A percentile compares a stretch with the other conserved stretches of the same genome.
Evolutionary conservation across 2,113 vertebrate species (phyloP).

Genomic region (Dryoscopus gambensis): DNA sequence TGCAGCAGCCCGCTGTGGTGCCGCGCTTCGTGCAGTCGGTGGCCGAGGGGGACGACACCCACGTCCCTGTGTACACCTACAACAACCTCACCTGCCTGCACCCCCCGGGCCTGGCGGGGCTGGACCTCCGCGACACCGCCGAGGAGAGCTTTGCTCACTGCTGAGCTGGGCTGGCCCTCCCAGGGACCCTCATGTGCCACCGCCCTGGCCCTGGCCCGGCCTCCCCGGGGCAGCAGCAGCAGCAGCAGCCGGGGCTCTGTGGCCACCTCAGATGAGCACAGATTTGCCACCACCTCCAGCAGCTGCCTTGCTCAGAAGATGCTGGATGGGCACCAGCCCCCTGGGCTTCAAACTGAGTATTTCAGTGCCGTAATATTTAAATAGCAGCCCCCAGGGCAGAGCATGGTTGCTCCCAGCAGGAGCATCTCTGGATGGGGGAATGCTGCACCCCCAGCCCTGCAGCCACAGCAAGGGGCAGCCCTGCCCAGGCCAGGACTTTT

Average conservation of each 20-base stretch:
- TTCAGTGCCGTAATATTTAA: not conserved
- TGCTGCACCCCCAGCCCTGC: not conserved
- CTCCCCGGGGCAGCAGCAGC: not conserved
- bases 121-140: slow-evolving; percentile 82
- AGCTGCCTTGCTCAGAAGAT: accelerated
- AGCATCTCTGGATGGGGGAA: not conserved
- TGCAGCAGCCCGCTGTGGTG: slow-evolving; percentile 74
- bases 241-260: not conserved
- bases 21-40: slow-evolving; percentile 82
- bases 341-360: not conserved
- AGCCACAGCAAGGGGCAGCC: not conserved
- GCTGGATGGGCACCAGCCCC: not conserved
- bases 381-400: not conserved
- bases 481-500: not conserved
- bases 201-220: not conserved
- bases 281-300: not conserved
- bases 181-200: not conserved
- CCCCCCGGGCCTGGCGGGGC: slow-evolving; percentile 73
- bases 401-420: accelerated
- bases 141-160: slow-evolving; percentile 81
- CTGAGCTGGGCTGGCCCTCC: not conserved
- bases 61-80: slow-evolving; percentile 76
- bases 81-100: slow-evolving; percentile 92
- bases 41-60: slow-evolving; percentile 81
- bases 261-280: not conserved